Conservation (phyloP, 2,888 invertebrate genomes). For the Spodoptera littoralis region DNA sequence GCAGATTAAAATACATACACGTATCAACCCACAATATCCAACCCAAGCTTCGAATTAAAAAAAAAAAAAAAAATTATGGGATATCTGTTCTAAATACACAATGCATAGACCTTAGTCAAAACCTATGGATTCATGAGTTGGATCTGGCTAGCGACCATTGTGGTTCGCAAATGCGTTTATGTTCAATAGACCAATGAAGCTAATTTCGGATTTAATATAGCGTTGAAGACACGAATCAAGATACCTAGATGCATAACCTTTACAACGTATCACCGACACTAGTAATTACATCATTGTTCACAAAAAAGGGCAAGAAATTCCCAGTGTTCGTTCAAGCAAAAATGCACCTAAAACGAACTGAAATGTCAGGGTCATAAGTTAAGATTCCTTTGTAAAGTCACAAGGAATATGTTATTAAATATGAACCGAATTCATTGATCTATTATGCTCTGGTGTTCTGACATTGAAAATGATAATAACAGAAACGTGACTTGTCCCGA, state of each 20-base stretch:
- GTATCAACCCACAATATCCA: too few relatives aligned
- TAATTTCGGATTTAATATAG: too few relatives aligned
- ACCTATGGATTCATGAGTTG: too few relatives aligned
- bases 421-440: conserved; percentile 59
- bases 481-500: conserved; percentile 67
- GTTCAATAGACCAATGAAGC: too few relatives aligned
- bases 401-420: conserved; percentile 65
- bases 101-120: too few relatives aligned
- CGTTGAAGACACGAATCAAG: not conserved
- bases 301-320: conserved; percentile 73
- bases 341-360: conserved; percentile 62
- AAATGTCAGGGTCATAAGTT: conserved; percentile 75
- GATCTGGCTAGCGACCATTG: too few relatives aligned
- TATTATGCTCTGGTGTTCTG: conserved; percentile 62
- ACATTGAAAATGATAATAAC: conserved; percentile 67
- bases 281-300: conserved; percentile 30
- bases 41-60: too few relatives aligned
- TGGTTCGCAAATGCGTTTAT: too few relatives aligned
- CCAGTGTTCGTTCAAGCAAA: conserved; percentile 59
- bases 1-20: too few relatives aligned
- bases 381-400: conserved; percentile 64
- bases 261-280: conserved; percentile 2
- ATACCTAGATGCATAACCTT: not conserved
- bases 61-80: too few relatives aligned
- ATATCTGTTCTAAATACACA: too few relatives aligned